phyloP scores from a whole-genome alignment of 2,113 vertebrate species.

The Lynx canadensis region DNA sequence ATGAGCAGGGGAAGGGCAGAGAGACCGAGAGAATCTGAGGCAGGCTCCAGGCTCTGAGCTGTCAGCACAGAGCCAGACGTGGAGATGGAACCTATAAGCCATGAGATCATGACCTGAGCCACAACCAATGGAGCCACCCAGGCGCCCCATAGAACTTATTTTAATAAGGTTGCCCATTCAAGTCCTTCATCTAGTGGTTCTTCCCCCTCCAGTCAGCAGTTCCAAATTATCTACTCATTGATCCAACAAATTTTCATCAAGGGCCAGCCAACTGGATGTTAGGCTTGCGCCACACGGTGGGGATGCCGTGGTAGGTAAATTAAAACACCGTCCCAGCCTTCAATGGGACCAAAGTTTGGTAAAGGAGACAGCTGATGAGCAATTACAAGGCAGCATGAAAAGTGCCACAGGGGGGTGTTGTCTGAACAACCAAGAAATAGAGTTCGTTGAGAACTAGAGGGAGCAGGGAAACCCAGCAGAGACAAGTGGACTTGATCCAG shows the following conservation, averaged over 20 bases:
- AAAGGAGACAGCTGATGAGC: background rate
- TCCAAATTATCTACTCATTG: background rate
- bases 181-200: background rate
- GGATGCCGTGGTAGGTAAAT: background rate
- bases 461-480: background rate
- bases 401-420: fast-evolving
- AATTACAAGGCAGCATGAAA: background rate
- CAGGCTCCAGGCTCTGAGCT: too few species aligned
- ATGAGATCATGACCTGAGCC: too few species aligned
- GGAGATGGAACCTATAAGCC: too few species aligned
- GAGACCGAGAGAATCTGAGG: too few species aligned
- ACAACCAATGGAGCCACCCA: too few species aligned
- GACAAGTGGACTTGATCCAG: background rate
- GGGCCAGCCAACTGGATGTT: background rate
- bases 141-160: background rate
- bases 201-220: background rate
- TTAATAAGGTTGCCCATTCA: background rate
- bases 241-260: background rate
- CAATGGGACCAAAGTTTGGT: background rate
- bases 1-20: too few species aligned
- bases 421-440: background rate
- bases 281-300: background rate
- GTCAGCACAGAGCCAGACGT: too few species aligned
- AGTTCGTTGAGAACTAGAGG: background rate
- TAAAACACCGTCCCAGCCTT: background rate